Conservation (phyloP, 2,797 vertebrate genomes). For the Menidia menidia region DNA sequence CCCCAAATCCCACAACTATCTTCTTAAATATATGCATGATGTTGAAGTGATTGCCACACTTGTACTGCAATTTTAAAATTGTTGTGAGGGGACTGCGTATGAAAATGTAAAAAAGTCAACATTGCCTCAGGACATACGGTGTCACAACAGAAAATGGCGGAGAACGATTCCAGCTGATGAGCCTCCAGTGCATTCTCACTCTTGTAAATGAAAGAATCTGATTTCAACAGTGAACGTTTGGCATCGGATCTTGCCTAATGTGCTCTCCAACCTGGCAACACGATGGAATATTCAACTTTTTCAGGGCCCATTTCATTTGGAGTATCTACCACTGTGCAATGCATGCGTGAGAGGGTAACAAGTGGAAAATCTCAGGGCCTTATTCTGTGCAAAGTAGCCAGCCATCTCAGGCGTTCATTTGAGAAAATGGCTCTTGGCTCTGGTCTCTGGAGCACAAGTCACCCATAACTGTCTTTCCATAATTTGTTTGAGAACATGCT, state of each 20-base stretch:
- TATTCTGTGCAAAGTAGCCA: neutral
- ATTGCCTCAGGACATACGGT: no score
- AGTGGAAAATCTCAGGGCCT: neutral
- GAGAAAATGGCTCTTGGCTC: slow-evolving; percentile 13
- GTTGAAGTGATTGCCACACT: neutral
- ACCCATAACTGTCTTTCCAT: slow-evolving; percentile 28
- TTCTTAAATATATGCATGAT: slow-evolving; percentile 18
- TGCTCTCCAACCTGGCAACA: neutral
- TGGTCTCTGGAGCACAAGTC: slow-evolving; percentile 20
- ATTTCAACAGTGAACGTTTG: neutral
- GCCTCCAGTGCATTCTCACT: neutral
- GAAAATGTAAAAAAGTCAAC: neutral
- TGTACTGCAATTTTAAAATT: neutral
- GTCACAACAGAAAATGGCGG: neutral
- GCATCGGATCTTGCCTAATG: neutral
- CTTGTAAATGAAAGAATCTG: neutral
- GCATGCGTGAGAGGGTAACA: neutral
- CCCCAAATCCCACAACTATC: slow-evolving; percentile 27
- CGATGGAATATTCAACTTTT: no score
- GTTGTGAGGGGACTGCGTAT: neutral
- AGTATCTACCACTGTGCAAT: neutral
- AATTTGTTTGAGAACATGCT: slow-evolving; percentile 13
- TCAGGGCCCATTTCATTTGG: neutral
- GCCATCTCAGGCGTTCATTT: neutral
- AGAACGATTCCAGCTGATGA: neutral